Evolutionary conservation across 1,140 invertebrate species (phyloP), one percentile per base, ranked within the genome.

Genomic region (Brachionus rubens): DNA sequence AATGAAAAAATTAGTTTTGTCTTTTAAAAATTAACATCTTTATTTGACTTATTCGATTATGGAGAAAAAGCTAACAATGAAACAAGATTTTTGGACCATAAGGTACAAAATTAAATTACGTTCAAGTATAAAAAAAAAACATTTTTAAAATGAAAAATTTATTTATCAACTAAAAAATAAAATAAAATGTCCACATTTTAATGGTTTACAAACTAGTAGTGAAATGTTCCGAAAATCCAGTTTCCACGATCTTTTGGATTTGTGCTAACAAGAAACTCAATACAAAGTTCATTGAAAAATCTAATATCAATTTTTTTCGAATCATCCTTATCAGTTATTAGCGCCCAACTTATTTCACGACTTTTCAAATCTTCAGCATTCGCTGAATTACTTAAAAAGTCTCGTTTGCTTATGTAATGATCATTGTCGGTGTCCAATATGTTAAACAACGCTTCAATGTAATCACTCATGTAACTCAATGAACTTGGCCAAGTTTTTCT

Each of bases 181-280:
- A 36, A 5, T 36, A 36, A 36, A 36, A 36, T 36, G 9, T 36
- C 33, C 4, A 5, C 3, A 36, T 19, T 10, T 1, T 9, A 3
- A 28, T 14, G 30, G 14, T 3, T 56, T 28, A 3, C 30, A 28
- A 6, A 30, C n/a, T 65, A 65, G 24, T 46, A 65, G 21, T 28
- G 19, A 54, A 72, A 72, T 50, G 46, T 72, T n/a, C 68, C 68
- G 16, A 72, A 72, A 40, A 72, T 72, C 68, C 68, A 72, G 24
- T 72, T 72, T 9, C 68, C 68, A 21, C 33, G n/a, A 54, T 72
- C 68, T 33, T 72, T 72, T n/a, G 46, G 46, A 41, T 72, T 54
- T 16, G 68, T 72, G 46, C 68, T 72, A 9, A 50, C 46, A 33
- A 72, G 24, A 72, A 72, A 72, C 28, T 72, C 68, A 14, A 72